Conservation (phyloP, 2,113 vertebrate species). For the Rhabdomys dilectus region DNA sequence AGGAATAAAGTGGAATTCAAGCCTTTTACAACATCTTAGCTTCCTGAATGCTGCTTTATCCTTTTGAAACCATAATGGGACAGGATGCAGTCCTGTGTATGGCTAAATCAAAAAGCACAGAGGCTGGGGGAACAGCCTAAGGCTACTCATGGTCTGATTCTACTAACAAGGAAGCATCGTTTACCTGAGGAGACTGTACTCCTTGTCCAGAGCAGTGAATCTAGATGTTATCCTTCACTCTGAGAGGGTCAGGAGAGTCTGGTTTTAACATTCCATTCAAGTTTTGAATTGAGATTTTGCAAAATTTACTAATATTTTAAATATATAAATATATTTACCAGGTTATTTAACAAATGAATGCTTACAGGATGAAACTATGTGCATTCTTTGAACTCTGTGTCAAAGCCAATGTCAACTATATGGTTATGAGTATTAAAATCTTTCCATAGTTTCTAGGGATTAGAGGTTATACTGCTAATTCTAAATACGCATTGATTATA, state of each 20-base stretch:
- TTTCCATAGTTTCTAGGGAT: background rate
- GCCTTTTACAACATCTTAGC: constrained; percentile 68
- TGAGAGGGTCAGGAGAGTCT: background rate
- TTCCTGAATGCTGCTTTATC: constrained; percentile 57
- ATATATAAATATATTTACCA: background rate
- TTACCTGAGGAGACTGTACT: background rate
- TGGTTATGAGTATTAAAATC: background rate
- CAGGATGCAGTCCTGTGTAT: background rate
- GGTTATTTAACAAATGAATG: too few species aligned
- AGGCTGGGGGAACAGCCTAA: background rate
- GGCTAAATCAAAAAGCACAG: constrained; percentile 28
- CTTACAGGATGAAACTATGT: background rate
- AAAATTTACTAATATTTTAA: background rate
- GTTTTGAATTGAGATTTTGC: background rate
- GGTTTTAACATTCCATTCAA: background rate
- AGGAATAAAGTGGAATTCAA: constrained; percentile 78
- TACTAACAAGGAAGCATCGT: background rate
- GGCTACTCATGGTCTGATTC: background rate
- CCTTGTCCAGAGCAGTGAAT: background rate
- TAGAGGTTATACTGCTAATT: background rate
- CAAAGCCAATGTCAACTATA: background rate
- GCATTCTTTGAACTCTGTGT: background rate
- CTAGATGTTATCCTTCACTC: background rate
- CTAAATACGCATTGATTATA: background rate
- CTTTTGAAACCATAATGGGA: constrained; percentile 41